Conservation (phyloP, 1,140 invertebrate species). For the Lysiphlebus fabarum region DNA sequence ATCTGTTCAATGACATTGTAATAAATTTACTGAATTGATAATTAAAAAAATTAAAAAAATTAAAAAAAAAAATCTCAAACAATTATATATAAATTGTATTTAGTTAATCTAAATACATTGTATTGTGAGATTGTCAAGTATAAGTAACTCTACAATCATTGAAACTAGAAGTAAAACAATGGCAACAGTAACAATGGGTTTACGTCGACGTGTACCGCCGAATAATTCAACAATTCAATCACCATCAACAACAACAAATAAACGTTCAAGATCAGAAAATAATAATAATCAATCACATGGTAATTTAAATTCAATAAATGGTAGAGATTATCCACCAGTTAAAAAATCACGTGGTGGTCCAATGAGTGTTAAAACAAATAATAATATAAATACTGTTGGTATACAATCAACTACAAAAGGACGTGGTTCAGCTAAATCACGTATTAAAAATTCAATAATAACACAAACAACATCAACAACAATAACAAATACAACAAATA, state of each 20-base stretch:
- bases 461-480: conserved; percentile 19
- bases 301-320: conserved; percentile 48
- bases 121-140: background rate
- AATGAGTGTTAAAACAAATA: conserved; percentile 1
- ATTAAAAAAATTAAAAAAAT: background rate
- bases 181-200: conserved; percentile 52
- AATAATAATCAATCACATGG: conserved; percentile 54
- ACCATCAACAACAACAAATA: conserved; percentile 38
- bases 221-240: conserved; percentile 39
- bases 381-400: background rate
- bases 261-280: conserved; percentile 51
- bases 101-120: background rate
- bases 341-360: conserved; percentile 45
- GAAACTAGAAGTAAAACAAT: conserved; percentile 29
- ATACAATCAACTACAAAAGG: conserved; percentile 2
- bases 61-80: background rate
- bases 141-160: background rate
- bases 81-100: background rate
- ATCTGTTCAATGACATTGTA: too few relatives aligned
- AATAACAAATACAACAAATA: conserved; percentile 17
- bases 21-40: too few relatives aligned
- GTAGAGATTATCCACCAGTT: conserved; percentile 38
- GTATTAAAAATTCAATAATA: conserved; percentile 22
- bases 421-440: conserved; percentile 13
- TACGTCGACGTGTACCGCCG: conserved; percentile 50